Percentiles rank a stretch among this genome's conserved stretches.
Evolutionary conservation across 2,113 vertebrate genomes (phyloP).

Genomic region (Pycnonotus jocosus): DNA sequence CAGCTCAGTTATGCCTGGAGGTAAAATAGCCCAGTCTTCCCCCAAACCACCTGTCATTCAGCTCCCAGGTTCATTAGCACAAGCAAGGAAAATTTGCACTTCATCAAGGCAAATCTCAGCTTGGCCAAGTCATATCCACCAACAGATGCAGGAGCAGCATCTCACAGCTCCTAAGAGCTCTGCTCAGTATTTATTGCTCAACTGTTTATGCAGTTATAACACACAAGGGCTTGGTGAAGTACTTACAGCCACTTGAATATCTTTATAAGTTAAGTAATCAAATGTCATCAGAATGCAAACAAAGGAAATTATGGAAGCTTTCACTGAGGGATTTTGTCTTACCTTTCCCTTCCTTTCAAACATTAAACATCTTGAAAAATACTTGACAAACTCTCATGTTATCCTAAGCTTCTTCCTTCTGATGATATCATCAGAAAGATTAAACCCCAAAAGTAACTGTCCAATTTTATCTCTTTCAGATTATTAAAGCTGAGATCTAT

Average conservation of each 20-base stretch:
- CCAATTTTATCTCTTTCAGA: background rate
- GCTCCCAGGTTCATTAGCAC: background rate
- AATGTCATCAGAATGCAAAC: slow-evolving; percentile 34
- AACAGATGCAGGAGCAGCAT: background rate
- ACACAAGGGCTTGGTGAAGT: background rate
- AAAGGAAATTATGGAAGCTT: background rate
- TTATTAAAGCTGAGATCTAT: background rate
- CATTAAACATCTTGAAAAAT: slow-evolving; percentile 8
- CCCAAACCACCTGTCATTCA: background rate
- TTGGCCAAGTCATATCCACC: background rate
- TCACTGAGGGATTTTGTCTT: background rate
- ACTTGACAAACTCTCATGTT: background rate
- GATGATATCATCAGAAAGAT: background rate
- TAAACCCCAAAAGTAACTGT: slow-evolving; percentile 2
- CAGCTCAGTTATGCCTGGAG: background rate
- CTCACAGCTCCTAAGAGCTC: background rate
- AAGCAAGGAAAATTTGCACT: background rate
- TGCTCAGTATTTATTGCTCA: background rate
- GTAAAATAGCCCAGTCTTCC: background rate
- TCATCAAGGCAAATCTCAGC: background rate
- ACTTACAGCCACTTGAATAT: slow-evolving; percentile 5
- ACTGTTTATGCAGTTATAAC: background rate
- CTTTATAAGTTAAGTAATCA: slow-evolving; percentile 27
- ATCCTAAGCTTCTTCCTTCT: background rate
- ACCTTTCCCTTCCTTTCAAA: background rate